Conservation (phyloP, 2,113 vertebrate species). For the Coptodon rendalli region DNA sequence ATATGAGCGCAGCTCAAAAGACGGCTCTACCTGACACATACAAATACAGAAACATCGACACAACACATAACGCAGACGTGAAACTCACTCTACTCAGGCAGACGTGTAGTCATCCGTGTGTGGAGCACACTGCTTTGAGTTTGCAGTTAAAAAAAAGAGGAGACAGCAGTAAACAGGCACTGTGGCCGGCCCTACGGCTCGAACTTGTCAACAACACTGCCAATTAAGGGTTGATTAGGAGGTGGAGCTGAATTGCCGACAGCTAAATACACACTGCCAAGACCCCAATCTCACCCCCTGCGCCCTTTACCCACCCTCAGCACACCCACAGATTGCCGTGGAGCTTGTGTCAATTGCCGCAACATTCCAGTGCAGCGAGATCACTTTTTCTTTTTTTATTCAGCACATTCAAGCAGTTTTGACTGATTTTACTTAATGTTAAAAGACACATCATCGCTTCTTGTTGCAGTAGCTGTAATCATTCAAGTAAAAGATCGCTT, state of each 20-base stretch:
- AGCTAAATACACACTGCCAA: conserved; percentile 43
- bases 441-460: neutral
- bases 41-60: neutral
- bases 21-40: neutral
- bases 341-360: neutral
- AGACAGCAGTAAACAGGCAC: conserved; percentile 9
- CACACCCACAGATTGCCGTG: neutral
- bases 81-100: neutral
- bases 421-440: neutral
- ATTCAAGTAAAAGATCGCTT: neutral
- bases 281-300: neutral
- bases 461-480: neutral
- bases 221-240: conserved; percentile 66
- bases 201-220: conserved; percentile 49
- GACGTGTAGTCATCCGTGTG: neutral
- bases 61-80: neutral
- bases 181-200: conserved; percentile 17
- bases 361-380: neutral
- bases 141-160: neutral
- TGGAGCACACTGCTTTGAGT: neutral
- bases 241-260: conserved; percentile 16
- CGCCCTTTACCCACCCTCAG: neutral
- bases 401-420: neutral
- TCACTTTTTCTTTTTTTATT: neutral
- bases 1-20: neutral